These are phyloP conservation scores for Harmothoe impar DNA, from an alignment of 2,888 invertebrate species.

Conservation along the genomic window DNA sequence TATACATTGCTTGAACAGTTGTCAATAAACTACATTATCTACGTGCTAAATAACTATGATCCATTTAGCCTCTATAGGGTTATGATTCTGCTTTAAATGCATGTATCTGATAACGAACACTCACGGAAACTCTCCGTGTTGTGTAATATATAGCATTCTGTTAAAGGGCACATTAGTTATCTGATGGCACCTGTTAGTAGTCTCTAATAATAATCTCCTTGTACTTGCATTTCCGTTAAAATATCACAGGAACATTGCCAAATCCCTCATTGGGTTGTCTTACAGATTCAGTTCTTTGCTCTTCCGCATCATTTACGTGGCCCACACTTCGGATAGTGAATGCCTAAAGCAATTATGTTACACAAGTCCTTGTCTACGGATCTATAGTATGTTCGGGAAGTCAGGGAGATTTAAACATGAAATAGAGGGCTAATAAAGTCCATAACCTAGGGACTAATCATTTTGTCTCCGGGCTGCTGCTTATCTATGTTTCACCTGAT, in stretches of 20 bases:
- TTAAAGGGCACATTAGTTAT: neutral
- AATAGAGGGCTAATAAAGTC: too few species aligned
- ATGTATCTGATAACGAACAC: neutral
- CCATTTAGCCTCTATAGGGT: neutral
- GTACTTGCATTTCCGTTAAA: neutral
- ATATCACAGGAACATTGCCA: constrained; percentile 32
- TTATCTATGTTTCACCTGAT: too few species aligned
- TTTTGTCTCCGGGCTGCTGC: too few species aligned
- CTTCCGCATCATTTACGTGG: neutral
- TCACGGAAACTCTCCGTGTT: neutral
- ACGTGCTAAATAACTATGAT: constrained; percentile 22
- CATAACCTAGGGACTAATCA: too few species aligned
- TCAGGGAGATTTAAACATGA: neutral
- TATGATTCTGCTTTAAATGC: neutral
- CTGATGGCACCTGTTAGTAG: neutral
- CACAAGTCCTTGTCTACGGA: neutral
- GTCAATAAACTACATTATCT: neutral
- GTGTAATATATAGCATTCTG: neutral
- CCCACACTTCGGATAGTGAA: neutral
- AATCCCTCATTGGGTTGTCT: neutral
- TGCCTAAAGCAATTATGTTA: neutral
- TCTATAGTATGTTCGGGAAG: neutral
- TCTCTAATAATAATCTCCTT: neutral
- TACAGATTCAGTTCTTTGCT: neutral
- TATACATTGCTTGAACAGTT: neutral